Evolutionary conservation across 2,888 invertebrate genomes (phyloP).

Genomic region (Carpatolechia fugitivella): DNA sequence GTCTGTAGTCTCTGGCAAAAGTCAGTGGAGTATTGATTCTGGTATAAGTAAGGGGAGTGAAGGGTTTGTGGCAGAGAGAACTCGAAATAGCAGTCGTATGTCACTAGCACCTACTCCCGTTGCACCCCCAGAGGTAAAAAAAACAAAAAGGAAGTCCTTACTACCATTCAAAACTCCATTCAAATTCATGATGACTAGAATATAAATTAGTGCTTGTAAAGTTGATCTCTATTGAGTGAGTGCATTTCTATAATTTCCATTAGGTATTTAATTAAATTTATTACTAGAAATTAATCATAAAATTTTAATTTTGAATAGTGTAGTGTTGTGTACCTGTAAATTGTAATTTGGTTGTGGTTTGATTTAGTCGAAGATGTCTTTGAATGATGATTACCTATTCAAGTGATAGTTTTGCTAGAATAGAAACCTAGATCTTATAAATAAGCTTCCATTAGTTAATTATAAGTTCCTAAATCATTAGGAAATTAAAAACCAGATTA

Average conservation of each 20-base stretch:
- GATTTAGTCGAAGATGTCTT: not conserved
- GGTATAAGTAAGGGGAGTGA: conserved; percentile 42
- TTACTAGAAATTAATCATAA: not conserved
- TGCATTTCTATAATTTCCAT: conserved; percentile 5
- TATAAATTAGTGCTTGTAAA: conserved; percentile 33
- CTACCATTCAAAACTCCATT: conserved; percentile 73
- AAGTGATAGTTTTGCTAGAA: not conserved
- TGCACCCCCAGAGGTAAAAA: conserved; percentile 53
- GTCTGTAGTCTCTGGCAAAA: conserved; percentile 49
- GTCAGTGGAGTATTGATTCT: conserved; percentile 55
- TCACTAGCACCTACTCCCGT: conserved; percentile 48
- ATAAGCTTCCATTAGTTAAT: not conserved
- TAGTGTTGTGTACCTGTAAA: not conserved
- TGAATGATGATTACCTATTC: not conserved
- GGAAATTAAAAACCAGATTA: not conserved
- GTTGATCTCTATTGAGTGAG: conserved; percentile 29
- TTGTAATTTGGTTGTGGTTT: conserved; percentile 9
- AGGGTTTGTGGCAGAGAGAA: conserved; percentile 43
- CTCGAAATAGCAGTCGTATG: conserved; percentile 44
- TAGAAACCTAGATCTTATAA: not conserved
- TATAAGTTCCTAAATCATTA: not conserved
- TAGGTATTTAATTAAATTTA: not conserved
- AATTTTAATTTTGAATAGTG: not conserved
- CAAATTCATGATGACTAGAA: conserved; percentile 64
- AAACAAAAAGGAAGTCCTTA: conserved; percentile 63